Conservation (phyloP, 2,797 vertebrate species). For the Aratinga solstitialis region DNA sequence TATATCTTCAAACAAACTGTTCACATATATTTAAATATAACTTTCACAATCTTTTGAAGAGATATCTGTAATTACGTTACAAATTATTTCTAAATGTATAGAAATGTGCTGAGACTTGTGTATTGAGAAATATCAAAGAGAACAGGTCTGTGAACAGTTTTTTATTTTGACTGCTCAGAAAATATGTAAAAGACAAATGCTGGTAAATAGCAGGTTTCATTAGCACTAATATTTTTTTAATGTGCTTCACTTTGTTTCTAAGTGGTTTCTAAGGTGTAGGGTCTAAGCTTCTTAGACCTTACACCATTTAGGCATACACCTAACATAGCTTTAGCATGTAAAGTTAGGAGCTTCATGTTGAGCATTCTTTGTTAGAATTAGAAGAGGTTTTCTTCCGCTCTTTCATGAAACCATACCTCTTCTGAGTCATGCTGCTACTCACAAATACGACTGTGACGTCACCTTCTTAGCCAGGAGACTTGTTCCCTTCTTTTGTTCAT, state of each 20-base stretch:
- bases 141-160: not conserved
- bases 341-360: not conserved
- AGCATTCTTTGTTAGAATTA: not conserved
- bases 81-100: not conserved
- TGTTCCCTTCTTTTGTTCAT: not conserved
- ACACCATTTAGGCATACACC: not conserved
- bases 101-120: not conserved
- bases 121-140: not conserved
- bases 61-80: not conserved
- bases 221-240: not conserved
- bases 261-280: not conserved
- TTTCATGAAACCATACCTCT: not conserved
- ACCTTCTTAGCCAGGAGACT: not conserved
- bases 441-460: not conserved
- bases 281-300: not conserved
- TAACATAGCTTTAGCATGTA: not conserved
- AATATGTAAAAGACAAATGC: not conserved
- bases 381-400: not conserved
- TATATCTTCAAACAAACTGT: not conserved
- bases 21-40: not conserved
- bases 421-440: not conserved
- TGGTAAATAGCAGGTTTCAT: not conserved
- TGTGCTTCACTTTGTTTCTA: not conserved
- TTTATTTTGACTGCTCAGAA: not conserved
- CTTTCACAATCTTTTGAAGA: not conserved